Conservation (phyloP, 2,797 vertebrate species). For the Malacoraja senta region DNA sequence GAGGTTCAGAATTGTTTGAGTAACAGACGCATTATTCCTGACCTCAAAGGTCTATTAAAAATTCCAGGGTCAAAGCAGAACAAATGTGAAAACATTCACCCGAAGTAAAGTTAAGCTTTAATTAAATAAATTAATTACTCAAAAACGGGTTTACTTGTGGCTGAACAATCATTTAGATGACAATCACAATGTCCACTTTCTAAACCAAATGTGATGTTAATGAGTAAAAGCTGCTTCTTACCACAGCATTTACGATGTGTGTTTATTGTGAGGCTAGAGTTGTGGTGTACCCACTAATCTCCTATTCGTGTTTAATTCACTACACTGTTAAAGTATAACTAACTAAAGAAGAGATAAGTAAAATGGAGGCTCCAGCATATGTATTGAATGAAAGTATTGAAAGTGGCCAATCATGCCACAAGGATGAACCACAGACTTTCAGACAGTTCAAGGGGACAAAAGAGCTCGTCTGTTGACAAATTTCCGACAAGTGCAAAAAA, state of each 20-base stretch:
- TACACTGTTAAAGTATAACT: neutral
- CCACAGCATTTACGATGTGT: neutral
- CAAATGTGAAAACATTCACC: neutral
- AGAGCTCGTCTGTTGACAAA: no score
- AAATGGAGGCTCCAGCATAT: no score
- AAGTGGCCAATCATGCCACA: no score
- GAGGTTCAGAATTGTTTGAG: neutral
- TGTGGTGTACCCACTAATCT: neutral
- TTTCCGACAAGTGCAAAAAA: no score
- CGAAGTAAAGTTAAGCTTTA: neutral
- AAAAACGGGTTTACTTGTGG: neutral
- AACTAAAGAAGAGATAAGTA: neutral
- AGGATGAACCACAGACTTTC: no score
- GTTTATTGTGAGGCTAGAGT: neutral
- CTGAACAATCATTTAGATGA: neutral
- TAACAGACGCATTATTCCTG: neutral
- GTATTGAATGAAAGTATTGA: no score
- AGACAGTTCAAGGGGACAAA: no score
- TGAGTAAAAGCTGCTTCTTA: neutral
- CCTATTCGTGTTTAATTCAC: neutral
- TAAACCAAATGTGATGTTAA: neutral
- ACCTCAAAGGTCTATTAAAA: neutral
- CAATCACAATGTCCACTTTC: neutral
- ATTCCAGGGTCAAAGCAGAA: neutral
- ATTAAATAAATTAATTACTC: neutral